Base-by-base conservation (phyloP, 2,888 invertebrate genomes). In the Torymus texanus region DNA sequence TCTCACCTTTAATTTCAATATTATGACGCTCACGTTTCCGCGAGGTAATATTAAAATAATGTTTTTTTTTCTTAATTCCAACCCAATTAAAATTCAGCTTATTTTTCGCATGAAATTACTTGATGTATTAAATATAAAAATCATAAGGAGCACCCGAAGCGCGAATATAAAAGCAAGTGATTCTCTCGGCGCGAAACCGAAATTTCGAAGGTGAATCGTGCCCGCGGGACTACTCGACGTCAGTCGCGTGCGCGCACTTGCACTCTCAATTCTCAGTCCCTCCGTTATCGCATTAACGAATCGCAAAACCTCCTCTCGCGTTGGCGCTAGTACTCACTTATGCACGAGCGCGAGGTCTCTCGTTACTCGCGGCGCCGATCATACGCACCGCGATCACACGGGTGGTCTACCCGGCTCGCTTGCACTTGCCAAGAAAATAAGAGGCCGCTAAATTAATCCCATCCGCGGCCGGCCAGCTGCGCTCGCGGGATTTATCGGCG, bases 391-490 rank as follows among this genome's bases (percentile, higher is more conserved):
- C 41, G 41, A 41, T 41, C 41, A 41, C 41, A 62, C 58, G 76
- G 70, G 76, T 76, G 76, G 76, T 76, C 75, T 29, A 21, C 8
- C 18, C 10, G n/a, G 1, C 75, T 4, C 41, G 55, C 50, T 14
- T 16, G 50, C 29, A 55, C 63, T 74, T 74, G 66, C 75, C 75
- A 75, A 66, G 75, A 59, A 75, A 75, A 75, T 75, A 75, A 66
- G 74, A 56, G 68, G 16, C 51, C 66, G 75, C 70, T 76, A 76
- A 76, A 76, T 76, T 76, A 76, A 76, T 76, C 70, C 41, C 55
- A 18, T 50, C 56, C 24, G 56, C 21, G 61, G 41, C 41, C 41
- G 50, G 58, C n/a, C 76, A 58, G 75, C 51, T 63, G 76, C 50
- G 18, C 56, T 29, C 21, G 41, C 18, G 12, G 75, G 68, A 75